Percentiles rank a stretch among this genome's conserved stretches.
phyloP scores from a whole-genome alignment of 2,113 vertebrate genomes.

The Carassius auratus region DNA sequence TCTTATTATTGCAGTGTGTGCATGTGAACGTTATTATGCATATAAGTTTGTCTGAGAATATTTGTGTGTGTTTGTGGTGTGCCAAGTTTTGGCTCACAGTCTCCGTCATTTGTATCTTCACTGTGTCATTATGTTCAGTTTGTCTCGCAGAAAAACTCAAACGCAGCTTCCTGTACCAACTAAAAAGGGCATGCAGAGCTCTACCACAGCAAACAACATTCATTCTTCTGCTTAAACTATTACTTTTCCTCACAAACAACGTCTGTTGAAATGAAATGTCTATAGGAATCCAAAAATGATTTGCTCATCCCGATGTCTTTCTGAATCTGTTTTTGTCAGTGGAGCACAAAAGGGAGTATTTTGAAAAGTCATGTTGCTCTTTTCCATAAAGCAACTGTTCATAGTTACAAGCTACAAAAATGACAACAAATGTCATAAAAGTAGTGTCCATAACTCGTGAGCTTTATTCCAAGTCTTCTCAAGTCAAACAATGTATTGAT shows the following conservation, averaged over 20 bases:
- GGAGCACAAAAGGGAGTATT: background rate
- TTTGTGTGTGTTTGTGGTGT: constrained; percentile 34
- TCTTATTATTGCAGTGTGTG: background rate
- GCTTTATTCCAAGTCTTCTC: no score
- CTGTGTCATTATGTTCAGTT: constrained; percentile 59
- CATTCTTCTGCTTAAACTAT: constrained; percentile 11
- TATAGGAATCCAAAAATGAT: background rate
- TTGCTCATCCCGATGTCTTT: background rate
- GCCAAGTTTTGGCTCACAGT: constrained; percentile 35
- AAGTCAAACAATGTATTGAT: no score
- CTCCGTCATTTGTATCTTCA: constrained; percentile 54
- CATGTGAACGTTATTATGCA: background rate
- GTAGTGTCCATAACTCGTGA: no score
- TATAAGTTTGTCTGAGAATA: constrained; percentile 7
- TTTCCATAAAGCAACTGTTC: background rate
- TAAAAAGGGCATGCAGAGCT: constrained; percentile 38
- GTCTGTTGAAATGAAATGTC: background rate
- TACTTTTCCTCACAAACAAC: constrained; percentile 7
- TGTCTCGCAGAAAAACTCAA: constrained; percentile 40
- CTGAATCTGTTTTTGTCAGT: background rate
- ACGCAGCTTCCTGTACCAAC: constrained; percentile 40
- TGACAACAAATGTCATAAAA: no score
- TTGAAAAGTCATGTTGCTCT: background rate
- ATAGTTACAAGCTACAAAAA: no score
- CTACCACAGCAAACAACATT: constrained; percentile 20